Conservation (phyloP, 2,888 invertebrate species). For the Plebejus argus region DNA sequence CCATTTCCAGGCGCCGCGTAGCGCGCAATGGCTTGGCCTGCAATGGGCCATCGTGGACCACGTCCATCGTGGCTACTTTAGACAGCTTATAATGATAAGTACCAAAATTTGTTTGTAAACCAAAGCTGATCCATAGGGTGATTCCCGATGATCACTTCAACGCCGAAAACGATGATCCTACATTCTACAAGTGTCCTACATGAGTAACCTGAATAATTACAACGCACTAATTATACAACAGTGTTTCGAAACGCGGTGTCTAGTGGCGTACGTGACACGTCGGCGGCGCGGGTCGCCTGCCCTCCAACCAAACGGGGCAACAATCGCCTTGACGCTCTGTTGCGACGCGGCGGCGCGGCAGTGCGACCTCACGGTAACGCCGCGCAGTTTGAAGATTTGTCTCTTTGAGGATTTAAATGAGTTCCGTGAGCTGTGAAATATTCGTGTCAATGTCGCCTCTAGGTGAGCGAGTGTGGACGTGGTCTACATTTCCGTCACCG, state of each 20-base stretch:
- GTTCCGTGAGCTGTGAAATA: conserved; percentile 19
- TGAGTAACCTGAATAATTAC: neutral
- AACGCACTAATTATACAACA: neutral
- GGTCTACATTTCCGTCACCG: conserved; percentile 11
- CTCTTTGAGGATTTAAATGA: neutral
- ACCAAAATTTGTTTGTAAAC: too few species aligned
- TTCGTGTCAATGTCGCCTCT: conserved; percentile 26
- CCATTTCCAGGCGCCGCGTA: too few species aligned
- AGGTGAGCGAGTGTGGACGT: conserved; percentile 27
- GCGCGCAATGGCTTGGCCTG: too few species aligned
- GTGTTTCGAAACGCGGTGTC: neutral
- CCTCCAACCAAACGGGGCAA: neutral
- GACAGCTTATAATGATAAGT: too few species aligned
- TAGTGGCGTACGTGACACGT: conserved; percentile 20
- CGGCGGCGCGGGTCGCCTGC: conserved; percentile 12
- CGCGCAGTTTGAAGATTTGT: conserved; percentile 6
- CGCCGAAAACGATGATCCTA: neutral
- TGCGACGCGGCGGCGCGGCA: neutral
- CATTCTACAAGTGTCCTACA: neutral
- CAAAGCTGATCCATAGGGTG: too few species aligned
- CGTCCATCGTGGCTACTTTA: too few species aligned
- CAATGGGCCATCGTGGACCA: too few species aligned
- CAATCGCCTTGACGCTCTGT: conserved; percentile 12
- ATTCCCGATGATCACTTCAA: too few species aligned
- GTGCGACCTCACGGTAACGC: neutral